A percentile compares a stretch with the other conserved stretches of the same genome.
Evolutionary conservation across 2,888 invertebrate genomes (phyloP).

Genomic region (Andrena flavipes): DNA sequence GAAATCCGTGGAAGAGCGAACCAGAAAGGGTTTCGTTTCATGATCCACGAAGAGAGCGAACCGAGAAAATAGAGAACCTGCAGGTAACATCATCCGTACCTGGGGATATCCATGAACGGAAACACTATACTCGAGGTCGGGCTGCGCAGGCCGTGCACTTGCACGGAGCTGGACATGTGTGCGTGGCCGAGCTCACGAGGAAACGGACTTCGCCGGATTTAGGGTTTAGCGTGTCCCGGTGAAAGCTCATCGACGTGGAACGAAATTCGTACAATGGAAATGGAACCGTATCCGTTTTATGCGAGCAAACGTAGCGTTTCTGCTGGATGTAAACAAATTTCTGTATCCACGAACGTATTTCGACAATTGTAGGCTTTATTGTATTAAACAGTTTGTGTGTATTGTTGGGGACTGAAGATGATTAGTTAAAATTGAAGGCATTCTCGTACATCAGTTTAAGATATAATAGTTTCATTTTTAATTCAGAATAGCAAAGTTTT

Average conservation of each 20-base stretch:
- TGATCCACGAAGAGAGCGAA: slow-evolving; percentile 58
- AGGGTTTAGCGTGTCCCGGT: slow-evolving; percentile 41
- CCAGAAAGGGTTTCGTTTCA: slow-evolving; percentile 69
- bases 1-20: slow-evolving; percentile 61
- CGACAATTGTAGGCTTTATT: background rate
- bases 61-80: slow-evolving; percentile 65
- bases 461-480: no score
- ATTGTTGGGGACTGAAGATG: no score
- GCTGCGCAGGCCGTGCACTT: slow-evolving; percentile 49
- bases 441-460: no score
- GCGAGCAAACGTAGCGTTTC: background rate
- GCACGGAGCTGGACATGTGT: slow-evolving; percentile 20
- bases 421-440: no score
- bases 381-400: no score
- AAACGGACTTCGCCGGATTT: slow-evolving; percentile 50
- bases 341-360: background rate
- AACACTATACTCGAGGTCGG: slow-evolving; percentile 75
- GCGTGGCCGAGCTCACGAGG: slow-evolving; percentile 20
- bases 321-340: background rate
- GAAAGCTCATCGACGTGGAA: slow-evolving; percentile 49
- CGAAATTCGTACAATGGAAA: slow-evolving; percentile 27
- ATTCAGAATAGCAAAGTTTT: background rate
- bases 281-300: slow-evolving; percentile 9
- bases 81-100: slow-evolving; percentile 76
- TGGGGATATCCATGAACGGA: slow-evolving; percentile 74